Evolutionary conservation across 2,888 invertebrate species (phyloP).

Genomic region (Andrena marginata): DNA sequence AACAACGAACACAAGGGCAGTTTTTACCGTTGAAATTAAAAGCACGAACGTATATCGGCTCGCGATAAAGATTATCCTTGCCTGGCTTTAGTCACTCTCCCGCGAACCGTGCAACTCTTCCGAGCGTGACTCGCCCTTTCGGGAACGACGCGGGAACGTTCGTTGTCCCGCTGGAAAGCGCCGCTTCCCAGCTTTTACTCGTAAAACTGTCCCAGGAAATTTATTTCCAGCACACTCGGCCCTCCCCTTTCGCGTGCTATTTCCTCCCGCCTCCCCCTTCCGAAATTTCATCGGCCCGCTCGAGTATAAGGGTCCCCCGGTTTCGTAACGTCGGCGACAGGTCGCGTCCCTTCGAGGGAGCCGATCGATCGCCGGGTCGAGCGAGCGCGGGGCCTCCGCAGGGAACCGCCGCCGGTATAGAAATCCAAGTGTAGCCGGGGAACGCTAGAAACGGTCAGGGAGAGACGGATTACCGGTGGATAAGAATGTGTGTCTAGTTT

Average conservation of each 20-base stretch:
- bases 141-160: too few species aligned
- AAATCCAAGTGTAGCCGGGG: constrained; percentile 36
- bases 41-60: not conserved
- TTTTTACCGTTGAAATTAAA: not conserved
- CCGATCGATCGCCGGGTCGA: constrained; percentile 22
- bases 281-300: constrained; percentile 12
- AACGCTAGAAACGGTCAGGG: constrained; percentile 62
- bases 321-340: constrained; percentile 19
- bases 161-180: not conserved
- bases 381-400: not conserved
- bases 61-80: not conserved
- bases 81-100: not conserved
- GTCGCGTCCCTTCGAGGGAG: constrained; percentile 40
- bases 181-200: not conserved
- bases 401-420: constrained; percentile 30
- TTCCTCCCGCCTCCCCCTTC: not conserved
- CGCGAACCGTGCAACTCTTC: too few species aligned
- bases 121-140: too few species aligned
- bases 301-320: constrained; percentile 13
- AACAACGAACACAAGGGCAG: not conserved
- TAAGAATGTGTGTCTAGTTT: constrained; percentile 85
- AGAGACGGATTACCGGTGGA: constrained; percentile 76
- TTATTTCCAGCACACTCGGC: not conserved
- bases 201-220: not conserved
- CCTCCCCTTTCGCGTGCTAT: not conserved